These are phyloP conservation scores for Bradypodion ventrale DNA, from an alignment of 2,797 vertebrate species.

Conservation along the genomic window DNA sequence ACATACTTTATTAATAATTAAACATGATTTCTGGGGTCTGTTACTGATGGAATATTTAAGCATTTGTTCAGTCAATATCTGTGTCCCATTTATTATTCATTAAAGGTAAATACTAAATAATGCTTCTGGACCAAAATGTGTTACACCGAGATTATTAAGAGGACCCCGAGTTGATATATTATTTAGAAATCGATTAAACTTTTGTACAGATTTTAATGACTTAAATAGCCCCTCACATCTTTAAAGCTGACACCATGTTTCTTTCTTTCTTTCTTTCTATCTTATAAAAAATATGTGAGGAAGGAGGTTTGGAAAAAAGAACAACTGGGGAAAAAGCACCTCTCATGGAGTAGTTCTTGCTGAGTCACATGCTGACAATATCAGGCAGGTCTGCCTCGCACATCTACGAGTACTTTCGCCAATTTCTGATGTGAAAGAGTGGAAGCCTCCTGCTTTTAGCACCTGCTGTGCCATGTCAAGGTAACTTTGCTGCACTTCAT, in stretches of 20 bases:
- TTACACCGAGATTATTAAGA: conserved; percentile 72
- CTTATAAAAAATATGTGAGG: not conserved
- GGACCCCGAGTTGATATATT: conserved; percentile 73
- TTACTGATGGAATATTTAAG: conserved; percentile 83
- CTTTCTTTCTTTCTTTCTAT: not conserved
- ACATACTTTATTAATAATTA: conserved; percentile 79
- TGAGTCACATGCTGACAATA: not conserved
- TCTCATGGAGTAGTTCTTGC: conserved; percentile 13
- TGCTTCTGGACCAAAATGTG: conserved; percentile 71
- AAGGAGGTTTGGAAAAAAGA: conserved; percentile 4
- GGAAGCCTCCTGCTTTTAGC: conserved; percentile 41
- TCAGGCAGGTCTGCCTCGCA: not conserved
- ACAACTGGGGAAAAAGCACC: not conserved
- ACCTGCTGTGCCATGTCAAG: conserved; percentile 28
- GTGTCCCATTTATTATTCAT: conserved; percentile 81
- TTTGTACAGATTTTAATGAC: conserved; percentile 66
- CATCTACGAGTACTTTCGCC: not conserved
- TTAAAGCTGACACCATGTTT: conserved; percentile 51
- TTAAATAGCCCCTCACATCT: conserved; percentile 61
- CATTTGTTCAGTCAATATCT: conserved; percentile 78
- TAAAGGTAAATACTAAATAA: conserved; percentile 79
- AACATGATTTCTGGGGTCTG: conserved; percentile 76
- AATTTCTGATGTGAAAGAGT: conserved; percentile 18
- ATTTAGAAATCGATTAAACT: conserved; percentile 76
- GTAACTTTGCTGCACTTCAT: conserved; percentile 13